Conservation (phyloP, 2,888 invertebrate species). For the Fragum whitleyi region DNA sequence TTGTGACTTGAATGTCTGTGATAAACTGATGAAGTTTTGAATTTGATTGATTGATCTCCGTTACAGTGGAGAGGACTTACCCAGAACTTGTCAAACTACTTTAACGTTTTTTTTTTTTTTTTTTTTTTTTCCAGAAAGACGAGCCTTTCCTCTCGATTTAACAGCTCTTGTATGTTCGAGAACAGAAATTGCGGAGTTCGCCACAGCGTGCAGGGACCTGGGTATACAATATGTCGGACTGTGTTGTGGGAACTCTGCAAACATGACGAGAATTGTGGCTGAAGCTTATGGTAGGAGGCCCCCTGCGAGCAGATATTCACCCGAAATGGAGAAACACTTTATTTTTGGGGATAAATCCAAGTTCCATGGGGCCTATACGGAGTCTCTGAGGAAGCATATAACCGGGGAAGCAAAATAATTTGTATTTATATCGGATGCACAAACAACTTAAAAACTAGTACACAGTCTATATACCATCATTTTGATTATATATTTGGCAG, state of each 20-base stretch:
- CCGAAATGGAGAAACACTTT: constrained; percentile 70
- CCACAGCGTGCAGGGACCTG: constrained; percentile 70
- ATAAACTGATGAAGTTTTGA: no score
- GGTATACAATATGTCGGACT: constrained; percentile 80
- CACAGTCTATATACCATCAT: no score
- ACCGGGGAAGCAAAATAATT: not conserved
- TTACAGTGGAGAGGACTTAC: no score
- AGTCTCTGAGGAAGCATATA: constrained; percentile 9
- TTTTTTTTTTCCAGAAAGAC: constrained; percentile 67
- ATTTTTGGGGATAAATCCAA: constrained; percentile 64
- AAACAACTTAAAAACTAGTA: no score
- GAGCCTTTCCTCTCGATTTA: constrained; percentile 75
- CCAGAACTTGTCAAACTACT: no score
- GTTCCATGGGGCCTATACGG: constrained; percentile 47
- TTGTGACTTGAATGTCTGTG: no score
- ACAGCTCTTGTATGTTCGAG: constrained; percentile 68
- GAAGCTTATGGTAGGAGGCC: constrained; percentile 74
- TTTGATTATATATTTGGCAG: no score
- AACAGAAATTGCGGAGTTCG: constrained; percentile 75
- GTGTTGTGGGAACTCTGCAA: constrained; percentile 80
- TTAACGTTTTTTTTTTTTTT: no score
- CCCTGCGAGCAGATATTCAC: constrained; percentile 71
- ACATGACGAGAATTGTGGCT: constrained; percentile 75
- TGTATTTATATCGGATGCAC: no score
- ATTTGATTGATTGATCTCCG: no score